Evolutionary conservation across 2,888 invertebrate species (phyloP).

Genomic region (Drosophila neotestacea): DNA sequence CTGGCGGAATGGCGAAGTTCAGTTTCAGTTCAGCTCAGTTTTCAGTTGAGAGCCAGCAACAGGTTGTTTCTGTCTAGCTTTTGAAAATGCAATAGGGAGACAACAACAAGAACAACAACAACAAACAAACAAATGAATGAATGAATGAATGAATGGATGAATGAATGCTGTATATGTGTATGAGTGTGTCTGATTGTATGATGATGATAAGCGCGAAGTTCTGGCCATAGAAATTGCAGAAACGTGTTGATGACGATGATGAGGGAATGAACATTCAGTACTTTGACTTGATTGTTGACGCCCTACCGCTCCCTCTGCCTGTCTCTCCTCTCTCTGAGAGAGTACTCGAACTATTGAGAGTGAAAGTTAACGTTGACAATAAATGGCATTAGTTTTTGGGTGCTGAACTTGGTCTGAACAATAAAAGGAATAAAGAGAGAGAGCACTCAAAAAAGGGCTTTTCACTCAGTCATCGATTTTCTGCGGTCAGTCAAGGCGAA

Average conservation of each 20-base stretch:
- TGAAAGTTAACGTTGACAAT: conserved; percentile 72
- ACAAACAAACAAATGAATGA: conserved; percentile 55
- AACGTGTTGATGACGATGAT: conserved; percentile 75
- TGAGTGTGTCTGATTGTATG: conserved; percentile 70
- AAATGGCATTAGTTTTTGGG: conserved; percentile 80
- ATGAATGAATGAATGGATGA: conserved; percentile 33
- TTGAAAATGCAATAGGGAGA: conserved; percentile 74
- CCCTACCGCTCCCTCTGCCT: conserved; percentile 10
- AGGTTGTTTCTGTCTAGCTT: conserved; percentile 71
- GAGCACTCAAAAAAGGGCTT: conserved; percentile 36
- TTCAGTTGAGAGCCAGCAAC: conserved; percentile 64
- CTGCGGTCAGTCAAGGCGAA: conserved; percentile 66
- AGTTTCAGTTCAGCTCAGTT: conserved; percentile 56
- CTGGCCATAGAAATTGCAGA: conserved; percentile 76
- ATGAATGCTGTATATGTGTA: conserved; percentile 27
- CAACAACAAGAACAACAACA: conserved; percentile 51
- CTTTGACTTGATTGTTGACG: conserved; percentile 59
- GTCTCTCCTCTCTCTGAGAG: not conserved
- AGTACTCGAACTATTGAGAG: conserved; percentile 48
- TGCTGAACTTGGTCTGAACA: conserved; percentile 75
- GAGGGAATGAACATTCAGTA: conserved; percentile 48
- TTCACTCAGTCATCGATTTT: conserved; percentile 67
- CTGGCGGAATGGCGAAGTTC: conserved; percentile 74
- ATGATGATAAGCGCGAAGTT: conserved; percentile 79
- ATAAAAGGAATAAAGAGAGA: conserved; percentile 43